Evolutionary conservation across 1,140 invertebrate species (phyloP).

Genomic region (Ceratina calcarata): DNA sequence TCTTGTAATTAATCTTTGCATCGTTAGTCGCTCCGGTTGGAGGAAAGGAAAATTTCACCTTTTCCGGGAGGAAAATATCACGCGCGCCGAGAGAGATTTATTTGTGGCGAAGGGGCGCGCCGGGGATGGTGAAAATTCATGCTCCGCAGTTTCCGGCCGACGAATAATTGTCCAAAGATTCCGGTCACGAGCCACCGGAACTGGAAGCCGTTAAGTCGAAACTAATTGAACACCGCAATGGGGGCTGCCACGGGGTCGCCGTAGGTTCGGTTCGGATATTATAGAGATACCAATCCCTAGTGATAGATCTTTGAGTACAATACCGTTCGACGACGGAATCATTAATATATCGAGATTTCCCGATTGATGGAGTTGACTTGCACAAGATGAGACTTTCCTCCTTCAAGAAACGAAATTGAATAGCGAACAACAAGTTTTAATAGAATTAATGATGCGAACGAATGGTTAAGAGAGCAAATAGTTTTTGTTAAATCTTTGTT

Average conservation of each 20-base stretch:
- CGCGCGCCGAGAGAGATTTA: conserved; percentile 19
- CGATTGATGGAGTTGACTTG: neutral
- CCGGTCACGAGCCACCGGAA: conserved; percentile 68
- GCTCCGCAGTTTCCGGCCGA: conserved; percentile 35
- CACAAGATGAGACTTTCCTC: neutral
- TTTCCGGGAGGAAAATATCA: neutral
- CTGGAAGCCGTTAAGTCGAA: conserved; percentile 68
- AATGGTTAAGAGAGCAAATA: too few relatives aligned
- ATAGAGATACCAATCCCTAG: conserved; percentile 63
- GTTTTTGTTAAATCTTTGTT: too few relatives aligned
- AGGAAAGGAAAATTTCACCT: neutral
- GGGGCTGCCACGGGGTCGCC: conserved; percentile 50
- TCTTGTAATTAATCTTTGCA: conserved; percentile 1
- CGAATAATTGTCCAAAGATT: conserved; percentile 66
- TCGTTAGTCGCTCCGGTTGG: neutral
- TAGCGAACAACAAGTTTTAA: too few relatives aligned
- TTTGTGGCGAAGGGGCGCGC: neutral
- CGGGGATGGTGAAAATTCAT: conserved; percentile 40
- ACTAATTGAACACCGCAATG: conserved; percentile 66
- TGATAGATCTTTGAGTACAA: conserved; percentile 63
- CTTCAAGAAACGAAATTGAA: too few relatives aligned
- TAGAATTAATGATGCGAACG: too few relatives aligned
- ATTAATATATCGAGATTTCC: conserved; percentile 46
- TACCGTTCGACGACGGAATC: conserved; percentile 40
- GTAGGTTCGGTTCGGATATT: conserved; percentile 60